Conservation (phyloP, 1,140 invertebrate genomes). For the Gryon sp. region DNA sequence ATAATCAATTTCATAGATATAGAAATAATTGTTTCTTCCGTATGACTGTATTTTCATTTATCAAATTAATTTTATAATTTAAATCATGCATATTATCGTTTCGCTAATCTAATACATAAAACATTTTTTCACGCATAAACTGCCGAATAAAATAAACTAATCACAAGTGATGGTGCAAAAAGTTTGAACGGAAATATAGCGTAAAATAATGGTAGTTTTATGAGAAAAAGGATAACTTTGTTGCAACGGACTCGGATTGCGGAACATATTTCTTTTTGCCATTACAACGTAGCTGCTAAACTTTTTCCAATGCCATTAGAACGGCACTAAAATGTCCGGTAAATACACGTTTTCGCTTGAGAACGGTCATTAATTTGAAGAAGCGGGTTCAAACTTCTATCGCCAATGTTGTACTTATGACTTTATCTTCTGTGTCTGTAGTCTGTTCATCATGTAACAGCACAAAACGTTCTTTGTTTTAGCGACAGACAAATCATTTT, state of each 20-base stretch:
- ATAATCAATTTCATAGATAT: no score
- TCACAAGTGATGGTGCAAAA: conserved; percentile 31
- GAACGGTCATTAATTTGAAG: conserved; percentile 51
- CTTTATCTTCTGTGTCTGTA: conserved; percentile 26
- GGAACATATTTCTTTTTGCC: conserved; percentile 51
- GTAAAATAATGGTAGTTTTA: conserved; percentile 36
- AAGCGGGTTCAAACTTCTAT: conserved; percentile 41
- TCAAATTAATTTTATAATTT: no score
- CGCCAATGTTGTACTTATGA: conserved; percentile 35
- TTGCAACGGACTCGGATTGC: conserved; percentile 27
- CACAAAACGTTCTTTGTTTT: conserved; percentile 15
- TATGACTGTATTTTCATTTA: no score
- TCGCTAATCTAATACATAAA: no score
- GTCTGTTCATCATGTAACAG: conserved; percentile 9
- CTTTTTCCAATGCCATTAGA: conserved; percentile 58
- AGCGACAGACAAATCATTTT: conserved; percentile 6
- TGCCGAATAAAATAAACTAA: conserved; percentile 29
- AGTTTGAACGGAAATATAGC: conserved; percentile 11
- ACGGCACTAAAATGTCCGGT: conserved; percentile 43
- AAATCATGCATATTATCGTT: no score
- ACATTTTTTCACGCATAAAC: no score
- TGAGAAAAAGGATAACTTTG: conserved; percentile 34
- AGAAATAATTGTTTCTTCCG: no score
- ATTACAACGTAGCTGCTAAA: conserved; percentile 43
- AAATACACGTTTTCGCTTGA: conserved; percentile 36